Evolutionary conservation across 2,113 vertebrate species (phyloP), one percentile per base, ranked within the genome.

Genomic region (Tympanuchus pallidicinctus): DNA sequence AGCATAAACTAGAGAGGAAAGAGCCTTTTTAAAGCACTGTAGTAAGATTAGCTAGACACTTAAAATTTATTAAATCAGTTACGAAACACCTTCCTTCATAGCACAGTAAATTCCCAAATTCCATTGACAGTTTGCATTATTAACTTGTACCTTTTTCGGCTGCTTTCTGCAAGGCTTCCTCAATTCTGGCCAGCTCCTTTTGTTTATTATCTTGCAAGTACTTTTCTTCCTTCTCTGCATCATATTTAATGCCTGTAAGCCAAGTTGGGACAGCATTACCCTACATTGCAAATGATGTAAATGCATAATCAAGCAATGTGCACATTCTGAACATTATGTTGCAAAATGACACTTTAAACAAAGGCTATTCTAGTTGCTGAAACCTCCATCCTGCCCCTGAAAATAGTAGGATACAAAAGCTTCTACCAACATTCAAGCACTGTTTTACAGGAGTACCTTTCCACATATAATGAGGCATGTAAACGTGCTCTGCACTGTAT

Each of bases 211-310:
- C 99, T 92, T 99, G 99, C 75, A 98, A 97, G 67, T 98, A 98
- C 60, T 97, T 98, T 97, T 99, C 99, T 95, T 99, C 99, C 94
- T 99, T 99, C 32, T 97, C 98, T 67, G 98, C 98, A 97, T 99
- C 99, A 70, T 99, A 99, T 90, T 98, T 98, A 82, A 99, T 98
- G 12, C 98, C 99, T 99, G 64, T 42, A 93, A 92, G 17, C 45
- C 75, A 96, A 90, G 76, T 40, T 76, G 13, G 52, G 75, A 83
- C 54, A 90, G 70, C 30, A 93, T 36, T 82, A 81, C 5, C 24
- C 76, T 87, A 60, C 83, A 91, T 60, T 52, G 73, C 28, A 74
- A 84, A 56, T 67, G 76, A 42, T 9, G 83, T 12, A 14, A 71
- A 86, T 25, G 7, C 34, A 75, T 30, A 84, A 45, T 20, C 48